phyloP scores from a whole-genome alignment of 1,140 invertebrate species.

The Aradophagus sp. region DNA sequence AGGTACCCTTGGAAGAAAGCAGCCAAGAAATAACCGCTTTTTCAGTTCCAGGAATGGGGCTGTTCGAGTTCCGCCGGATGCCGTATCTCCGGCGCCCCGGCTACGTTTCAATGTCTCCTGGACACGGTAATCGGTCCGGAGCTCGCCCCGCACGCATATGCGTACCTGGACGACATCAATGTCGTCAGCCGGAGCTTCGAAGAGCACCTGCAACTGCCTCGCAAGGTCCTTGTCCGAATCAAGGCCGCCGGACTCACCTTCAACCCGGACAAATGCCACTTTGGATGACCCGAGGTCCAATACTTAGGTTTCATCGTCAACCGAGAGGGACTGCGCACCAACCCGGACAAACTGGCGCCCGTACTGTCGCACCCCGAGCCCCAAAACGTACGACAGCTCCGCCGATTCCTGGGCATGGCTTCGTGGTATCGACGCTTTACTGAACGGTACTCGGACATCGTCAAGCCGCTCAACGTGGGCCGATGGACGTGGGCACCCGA shows the following conservation, averaged over 20 bases:
- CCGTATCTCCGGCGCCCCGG: slow-evolving; percentile 69
- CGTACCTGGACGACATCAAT: slow-evolving; percentile 65
- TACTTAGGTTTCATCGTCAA: slow-evolving; percentile 43
- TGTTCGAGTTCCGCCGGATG: slow-evolving; percentile 69
- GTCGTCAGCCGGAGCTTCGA: slow-evolving; percentile 63
- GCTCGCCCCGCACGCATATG: slow-evolving; percentile 56
- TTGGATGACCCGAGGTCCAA: slow-evolving; percentile 53
- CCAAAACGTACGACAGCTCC: slow-evolving; percentile 57
- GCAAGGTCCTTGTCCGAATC: slow-evolving; percentile 6
- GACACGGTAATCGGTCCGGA: slow-evolving; percentile 63
- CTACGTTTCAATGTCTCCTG: slow-evolving; percentile 67
- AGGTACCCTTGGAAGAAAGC: slow-evolving; percentile 59
- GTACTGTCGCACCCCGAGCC: slow-evolving; percentile 61
- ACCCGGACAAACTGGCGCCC: slow-evolving; percentile 59
- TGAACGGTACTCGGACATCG: slow-evolving; percentile 45
- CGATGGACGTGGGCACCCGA: too few relatives aligned
- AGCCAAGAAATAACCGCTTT: slow-evolving; percentile 71
- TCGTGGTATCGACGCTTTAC: slow-evolving; percentile 68
- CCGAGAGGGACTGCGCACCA: slow-evolving; percentile 51
- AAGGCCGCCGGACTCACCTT: slow-evolving; percentile 42
- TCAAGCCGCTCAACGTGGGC: slow-evolving; percentile 61
- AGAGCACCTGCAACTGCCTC: slow-evolving; percentile 53
- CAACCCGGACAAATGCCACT: slow-evolving; percentile 63
- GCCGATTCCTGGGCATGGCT: slow-evolving; percentile 63
- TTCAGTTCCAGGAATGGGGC: slow-evolving; percentile 64